phyloP scores from a whole-genome alignment of 2,113 vertebrate genomes.

The Cettia cetti region DNA sequence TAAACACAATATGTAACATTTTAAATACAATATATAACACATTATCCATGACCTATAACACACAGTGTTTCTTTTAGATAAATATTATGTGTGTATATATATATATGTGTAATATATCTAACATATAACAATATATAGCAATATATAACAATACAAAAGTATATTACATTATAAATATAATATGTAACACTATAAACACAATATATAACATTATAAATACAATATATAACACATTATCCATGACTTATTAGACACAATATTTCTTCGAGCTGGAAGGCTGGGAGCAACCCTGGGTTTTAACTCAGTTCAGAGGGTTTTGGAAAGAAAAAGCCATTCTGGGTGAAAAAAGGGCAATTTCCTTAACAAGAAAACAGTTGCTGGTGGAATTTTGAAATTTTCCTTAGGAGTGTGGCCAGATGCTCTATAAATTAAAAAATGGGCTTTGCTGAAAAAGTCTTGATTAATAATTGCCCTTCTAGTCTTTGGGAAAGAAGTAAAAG shows the following conservation, averaged over 20 bases:
- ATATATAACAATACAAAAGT: no score
- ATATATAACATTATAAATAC: not conserved
- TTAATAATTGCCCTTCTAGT: no score
- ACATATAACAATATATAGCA: no score
- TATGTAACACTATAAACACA: no score
- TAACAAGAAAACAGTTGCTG: not conserved
- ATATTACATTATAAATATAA: not conserved
- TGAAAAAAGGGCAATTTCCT: not conserved
- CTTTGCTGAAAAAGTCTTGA: not conserved
- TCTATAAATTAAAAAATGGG: rapidly evolving
- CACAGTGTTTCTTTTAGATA: not conserved
- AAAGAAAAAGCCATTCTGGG: not conserved
- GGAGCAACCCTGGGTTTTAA: not conserved
- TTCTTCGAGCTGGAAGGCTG: not conserved
- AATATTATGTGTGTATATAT: no score
- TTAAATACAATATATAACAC: not conserved
- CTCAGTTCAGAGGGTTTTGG: not conserved
- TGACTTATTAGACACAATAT: not conserved
- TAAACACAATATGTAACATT: not conserved
- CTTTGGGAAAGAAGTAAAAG: not conserved
- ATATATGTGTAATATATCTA: not conserved
- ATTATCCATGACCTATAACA: not conserved
- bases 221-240: not conserved
- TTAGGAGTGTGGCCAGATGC: not conserved
- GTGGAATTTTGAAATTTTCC: not conserved